Evolutionary conservation across 2,888 invertebrate species (phyloP), one percentile per base, ranked within the genome.

Genomic region (Drosophila engyochracea): DNA sequence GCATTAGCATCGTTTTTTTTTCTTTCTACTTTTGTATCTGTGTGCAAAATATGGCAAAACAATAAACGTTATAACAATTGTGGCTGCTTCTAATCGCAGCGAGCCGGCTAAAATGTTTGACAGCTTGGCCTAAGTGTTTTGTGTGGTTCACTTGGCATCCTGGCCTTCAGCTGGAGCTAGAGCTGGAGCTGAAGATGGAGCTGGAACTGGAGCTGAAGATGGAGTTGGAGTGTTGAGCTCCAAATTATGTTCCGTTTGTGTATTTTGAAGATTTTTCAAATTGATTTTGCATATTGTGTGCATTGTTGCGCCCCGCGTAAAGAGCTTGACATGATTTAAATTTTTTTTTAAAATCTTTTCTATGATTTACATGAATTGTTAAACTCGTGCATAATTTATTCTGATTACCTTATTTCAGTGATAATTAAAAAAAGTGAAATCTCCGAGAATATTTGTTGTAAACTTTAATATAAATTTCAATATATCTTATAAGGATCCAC

Each of bases 51-150:
- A 84, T 81, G 86, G 72, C 76, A 71, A 86, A 89, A 89, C 86
- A 89, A 87, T 87, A 89, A 87, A 83, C 80, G 83, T 83, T 89
- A 85, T 73, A 83, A 81, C 74, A 82, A 76, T 82, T 76, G 73
- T 52, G 75, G 66, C 68, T 67, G 79, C 47, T 49, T 66, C 75
- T 74, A 76, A 76, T 76, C 65, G 75, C 57, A 53, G 44, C 49
- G 70, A 74, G 71, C 41, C 70, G 72, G 63, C 76, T 67, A 73
- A 83, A 82, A 81, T 73, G 78, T 76, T 76, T 76, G 81, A 72
- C 82, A 82, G 82, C 81, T 76, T 81, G 66, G 47, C 69, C 67
- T 64, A 82, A 82, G 75, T 81, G 78, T 61, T 82, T 53, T 57
- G 35, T 68, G 59, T 53, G 62, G 66, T 70, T 67, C 60, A 25